Conservation (phyloP, 2,113 vertebrate genomes). For the rabbit (Oryctolagus cuniculus) region DNA sequence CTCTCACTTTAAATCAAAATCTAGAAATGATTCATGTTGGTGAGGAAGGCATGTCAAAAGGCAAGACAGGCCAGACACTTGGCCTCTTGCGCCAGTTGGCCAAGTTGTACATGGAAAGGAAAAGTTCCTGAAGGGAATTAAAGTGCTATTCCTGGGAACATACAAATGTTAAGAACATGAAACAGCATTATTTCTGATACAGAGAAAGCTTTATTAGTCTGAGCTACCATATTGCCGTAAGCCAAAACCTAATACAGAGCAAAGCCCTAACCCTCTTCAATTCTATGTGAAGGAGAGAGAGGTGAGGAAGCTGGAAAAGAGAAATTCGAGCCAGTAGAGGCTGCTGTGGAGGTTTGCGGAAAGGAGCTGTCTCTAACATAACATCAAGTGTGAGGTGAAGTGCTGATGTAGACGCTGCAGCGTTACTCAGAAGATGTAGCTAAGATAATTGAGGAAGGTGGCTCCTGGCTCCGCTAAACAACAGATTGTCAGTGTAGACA, state of each 20-base stretch:
- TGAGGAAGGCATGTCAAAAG: background rate
- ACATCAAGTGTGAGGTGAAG: background rate
- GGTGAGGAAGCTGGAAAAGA: background rate
- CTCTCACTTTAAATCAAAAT: background rate
- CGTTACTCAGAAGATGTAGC: background rate
- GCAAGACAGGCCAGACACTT: background rate
- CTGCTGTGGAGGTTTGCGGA: background rate
- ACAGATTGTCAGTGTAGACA: background rate
- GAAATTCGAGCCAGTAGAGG: background rate
- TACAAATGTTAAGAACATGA: background rate
- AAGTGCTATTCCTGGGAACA: background rate
- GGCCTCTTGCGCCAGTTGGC: background rate
- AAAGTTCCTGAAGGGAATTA: no score
- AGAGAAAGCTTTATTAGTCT: no score
- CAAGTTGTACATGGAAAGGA: background rate
- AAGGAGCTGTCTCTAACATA: background rate
- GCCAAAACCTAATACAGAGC: background rate
- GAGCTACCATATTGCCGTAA: background rate
- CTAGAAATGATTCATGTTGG: background rate
- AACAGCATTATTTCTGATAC: background rate
- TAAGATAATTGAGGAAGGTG: background rate
- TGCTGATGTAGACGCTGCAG: background rate
- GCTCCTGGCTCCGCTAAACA: background rate
- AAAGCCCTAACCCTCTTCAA: background rate
- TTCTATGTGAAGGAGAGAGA: background rate